These are phyloP conservation scores for Peromyscus nudipes DNA, from an alignment of 2,797 vertebrate species.

Conservation along the genomic window DNA sequence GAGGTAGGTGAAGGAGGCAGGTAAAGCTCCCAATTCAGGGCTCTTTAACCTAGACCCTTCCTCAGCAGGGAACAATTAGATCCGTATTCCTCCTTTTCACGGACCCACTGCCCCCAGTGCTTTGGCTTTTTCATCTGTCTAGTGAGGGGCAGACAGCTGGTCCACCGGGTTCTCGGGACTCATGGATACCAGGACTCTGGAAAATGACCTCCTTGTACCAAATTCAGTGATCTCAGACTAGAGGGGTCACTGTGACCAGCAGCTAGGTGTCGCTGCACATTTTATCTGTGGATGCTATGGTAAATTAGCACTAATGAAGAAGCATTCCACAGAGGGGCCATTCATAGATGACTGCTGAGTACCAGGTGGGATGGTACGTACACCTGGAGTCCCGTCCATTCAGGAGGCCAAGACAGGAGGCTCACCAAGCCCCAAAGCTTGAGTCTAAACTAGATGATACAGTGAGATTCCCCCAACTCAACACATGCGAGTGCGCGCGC, in stretches of 20 bases:
- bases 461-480: not conserved
- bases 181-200: not conserved
- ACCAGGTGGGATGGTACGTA: not conserved
- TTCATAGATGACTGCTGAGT: not conserved
- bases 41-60: not conserved
- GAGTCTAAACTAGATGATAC: not conserved
- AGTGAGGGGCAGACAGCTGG: not conserved
- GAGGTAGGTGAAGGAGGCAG: not conserved
- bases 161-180: not conserved
- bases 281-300: fast-evolving
- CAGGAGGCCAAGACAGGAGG: not conserved
- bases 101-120: not conserved
- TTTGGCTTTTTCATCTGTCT: not conserved
- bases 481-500: fast-evolving
- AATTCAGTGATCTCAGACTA: too few relatives aligned
- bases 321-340: not conserved
- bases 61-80: not conserved
- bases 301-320: not conserved
- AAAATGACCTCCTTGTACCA: not conserved
- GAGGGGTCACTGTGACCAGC: not conserved
- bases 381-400: not conserved
- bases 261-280: too few relatives aligned
- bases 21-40: not conserved
- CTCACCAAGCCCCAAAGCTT: not conserved
- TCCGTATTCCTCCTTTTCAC: not conserved